Conservation (phyloP, 2,888 invertebrate species). For the Acanthosepion esculentum region DNA sequence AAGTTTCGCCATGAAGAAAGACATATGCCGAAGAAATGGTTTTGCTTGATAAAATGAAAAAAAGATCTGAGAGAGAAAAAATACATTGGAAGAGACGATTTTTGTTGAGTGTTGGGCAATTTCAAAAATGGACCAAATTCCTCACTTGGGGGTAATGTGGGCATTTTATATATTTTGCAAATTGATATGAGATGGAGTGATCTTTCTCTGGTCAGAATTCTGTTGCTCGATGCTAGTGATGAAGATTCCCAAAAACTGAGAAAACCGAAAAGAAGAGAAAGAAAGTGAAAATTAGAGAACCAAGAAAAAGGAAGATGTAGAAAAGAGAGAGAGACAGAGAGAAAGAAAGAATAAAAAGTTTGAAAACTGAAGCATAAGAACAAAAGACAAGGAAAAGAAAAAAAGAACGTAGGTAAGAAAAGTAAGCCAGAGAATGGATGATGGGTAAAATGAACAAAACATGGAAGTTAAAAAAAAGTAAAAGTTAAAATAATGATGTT, state of each 20-base stretch:
- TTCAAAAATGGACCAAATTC: background rate
- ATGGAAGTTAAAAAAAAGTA: too few species aligned
- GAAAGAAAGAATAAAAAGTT: background rate
- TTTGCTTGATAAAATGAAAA: too few species aligned
- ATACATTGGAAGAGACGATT: background rate
- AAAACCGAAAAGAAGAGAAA: background rate
- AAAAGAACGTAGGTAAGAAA: background rate
- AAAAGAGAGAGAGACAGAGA: too few species aligned
- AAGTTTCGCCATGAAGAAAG: too few species aligned
- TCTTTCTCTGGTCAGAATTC: background rate
- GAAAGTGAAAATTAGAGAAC: background rate
- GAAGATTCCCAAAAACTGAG: too few species aligned
- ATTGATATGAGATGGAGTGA: background rate
- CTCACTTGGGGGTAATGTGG: slow-evolving; percentile 5
- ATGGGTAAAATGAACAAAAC: background rate
- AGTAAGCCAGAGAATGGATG: background rate
- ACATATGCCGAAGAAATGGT: too few species aligned
- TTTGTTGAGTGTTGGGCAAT: background rate
- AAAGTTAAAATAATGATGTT: too few species aligned
- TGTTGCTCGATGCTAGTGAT: background rate
- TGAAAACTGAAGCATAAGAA: background rate
- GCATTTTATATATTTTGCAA: background rate
- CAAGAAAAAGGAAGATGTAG: background rate
- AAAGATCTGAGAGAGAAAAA: background rate
- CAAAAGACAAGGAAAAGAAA: background rate